These are phyloP conservation scores for Xiphophorus maculatus DNA, from an alignment of 2,113 vertebrate species.

Conservation along the genomic window DNA sequence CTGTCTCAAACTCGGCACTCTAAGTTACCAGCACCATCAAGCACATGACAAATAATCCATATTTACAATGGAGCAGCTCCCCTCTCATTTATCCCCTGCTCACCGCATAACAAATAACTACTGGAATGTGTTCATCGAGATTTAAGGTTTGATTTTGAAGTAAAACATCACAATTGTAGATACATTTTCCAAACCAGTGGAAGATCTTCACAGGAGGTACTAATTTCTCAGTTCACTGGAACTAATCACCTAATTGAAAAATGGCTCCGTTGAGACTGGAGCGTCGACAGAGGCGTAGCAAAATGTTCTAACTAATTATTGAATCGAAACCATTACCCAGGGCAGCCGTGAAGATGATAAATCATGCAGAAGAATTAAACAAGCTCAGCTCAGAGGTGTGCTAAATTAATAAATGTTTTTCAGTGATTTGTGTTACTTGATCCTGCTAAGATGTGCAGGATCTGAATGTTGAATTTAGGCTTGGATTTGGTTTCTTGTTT, in stretches of 20 bases:
- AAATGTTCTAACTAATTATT: conserved; percentile 57
- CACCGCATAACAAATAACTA: conserved; percentile 33
- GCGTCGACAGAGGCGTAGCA: conserved; percentile 42
- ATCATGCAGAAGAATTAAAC: conserved; percentile 58
- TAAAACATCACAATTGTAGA: conserved; percentile 23
- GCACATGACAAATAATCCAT: conserved; percentile 53
- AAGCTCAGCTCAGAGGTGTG: conserved; percentile 20
- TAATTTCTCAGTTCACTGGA: conserved; percentile 52
- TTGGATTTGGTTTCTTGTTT: conserved; percentile 28
- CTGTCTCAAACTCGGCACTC: conserved; percentile 54
- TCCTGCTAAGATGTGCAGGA: conserved; percentile 11
- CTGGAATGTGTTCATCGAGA: conserved; percentile 42
- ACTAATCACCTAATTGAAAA: conserved; percentile 70
- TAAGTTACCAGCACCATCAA: conserved; percentile 50
- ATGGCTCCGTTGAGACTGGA: conserved; percentile 43
- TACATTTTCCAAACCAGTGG: conserved; percentile 15
- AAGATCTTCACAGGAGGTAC: conserved; percentile 33
- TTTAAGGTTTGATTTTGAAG: conserved; percentile 39
- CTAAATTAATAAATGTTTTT: conserved; percentile 56
- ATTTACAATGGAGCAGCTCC: conserved; percentile 59
- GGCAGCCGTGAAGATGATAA: conserved; percentile 50
- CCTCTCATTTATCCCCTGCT: conserved; percentile 15
- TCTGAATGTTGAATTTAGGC: conserved; percentile 17
- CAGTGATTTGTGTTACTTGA: conserved; percentile 51
- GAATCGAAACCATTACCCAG: conserved; percentile 55